Evolutionary conservation across 1,140 invertebrate species (phyloP), one percentile per base, ranked within the genome.

Genomic region (Sarcophaga bullata): DNA sequence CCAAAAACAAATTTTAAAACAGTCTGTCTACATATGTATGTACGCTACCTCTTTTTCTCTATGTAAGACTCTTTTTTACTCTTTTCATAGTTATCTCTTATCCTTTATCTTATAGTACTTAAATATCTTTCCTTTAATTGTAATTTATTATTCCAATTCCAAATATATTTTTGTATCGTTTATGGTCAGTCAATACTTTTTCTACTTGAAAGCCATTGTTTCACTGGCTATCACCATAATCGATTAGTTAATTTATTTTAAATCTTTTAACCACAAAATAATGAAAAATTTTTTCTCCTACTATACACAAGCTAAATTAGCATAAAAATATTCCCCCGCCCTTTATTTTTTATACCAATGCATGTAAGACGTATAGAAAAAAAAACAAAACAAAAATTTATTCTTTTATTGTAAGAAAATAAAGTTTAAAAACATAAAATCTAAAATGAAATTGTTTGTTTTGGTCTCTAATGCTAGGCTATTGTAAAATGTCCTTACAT

Each of bases 241-340:
- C 25, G 25, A 37, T 37, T 37, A 1, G 6, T 3, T 68, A 68
- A 9, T 68, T 68, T 68, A 19, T 19, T 68, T 68, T 52, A 25
- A 8, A 8, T 8, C n/a, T 8, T 25, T 68, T 68, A 68, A 68
- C 10, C 7, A 68, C n/a, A 68, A 68, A 25, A 68, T n/a, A n/a
- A n/a, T n/a, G n/a, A 37, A 37, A 37, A 37, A 37, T 68, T 58
- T 68, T 37, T 37, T 37, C 1, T 37, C 25, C 25, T 68, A 17
- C 62, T 68, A 68, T 19, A 25, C 62, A 68, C n/a, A 68, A 19
- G 17, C 62, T 68, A 68, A 68, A 68, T 68, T 68, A 68, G 62
- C 62, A 13, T 15, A 19, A 68, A 68, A 68, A 68, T 68, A 68
- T 68, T 68, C 19, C 62, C 62, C 62, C 1, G 1, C 25, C 62